Conservation (phyloP, 2,113 vertebrate species). For the Serinus canaria region DNA sequence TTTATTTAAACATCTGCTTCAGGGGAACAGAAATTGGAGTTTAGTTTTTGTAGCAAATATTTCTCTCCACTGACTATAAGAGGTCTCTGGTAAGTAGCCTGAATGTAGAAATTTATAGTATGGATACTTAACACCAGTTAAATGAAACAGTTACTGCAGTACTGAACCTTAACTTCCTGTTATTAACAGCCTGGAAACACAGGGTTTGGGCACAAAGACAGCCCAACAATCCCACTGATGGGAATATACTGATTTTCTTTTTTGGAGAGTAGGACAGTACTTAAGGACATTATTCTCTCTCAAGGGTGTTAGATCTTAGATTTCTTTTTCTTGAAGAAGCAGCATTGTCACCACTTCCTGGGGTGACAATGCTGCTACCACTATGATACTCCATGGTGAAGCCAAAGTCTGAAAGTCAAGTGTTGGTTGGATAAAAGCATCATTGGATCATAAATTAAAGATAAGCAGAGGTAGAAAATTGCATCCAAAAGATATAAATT, state of each 20-base stretch:
- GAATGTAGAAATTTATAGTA: background rate
- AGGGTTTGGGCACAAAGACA: background rate
- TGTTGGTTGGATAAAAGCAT: background rate
- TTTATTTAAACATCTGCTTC: background rate
- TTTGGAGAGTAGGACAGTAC: rapidly evolving
- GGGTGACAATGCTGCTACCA: background rate
- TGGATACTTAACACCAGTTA: background rate
- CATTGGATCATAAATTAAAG: background rate
- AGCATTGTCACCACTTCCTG: background rate
- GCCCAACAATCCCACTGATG: background rate
- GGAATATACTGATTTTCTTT: background rate
- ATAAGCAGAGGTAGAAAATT: background rate
- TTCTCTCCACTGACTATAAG: background rate
- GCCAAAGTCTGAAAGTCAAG: background rate
- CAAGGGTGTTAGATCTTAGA: background rate
- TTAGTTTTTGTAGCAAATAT: background rate
- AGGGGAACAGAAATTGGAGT: background rate
- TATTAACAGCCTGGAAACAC: background rate
- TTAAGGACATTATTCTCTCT: background rate
- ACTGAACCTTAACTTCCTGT: background rate
- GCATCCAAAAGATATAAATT: background rate
- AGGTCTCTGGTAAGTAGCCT: background rate
- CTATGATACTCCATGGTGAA: background rate
- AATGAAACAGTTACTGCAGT: background rate
- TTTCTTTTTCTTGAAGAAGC: background rate